Percentiles rank a stretch among this genome's conserved stretches.
These are phyloP conservation scores for Scyliorhinus canicula DNA, from an alignment of 2,797 vertebrate species.

Conservation along the genomic window DNA sequence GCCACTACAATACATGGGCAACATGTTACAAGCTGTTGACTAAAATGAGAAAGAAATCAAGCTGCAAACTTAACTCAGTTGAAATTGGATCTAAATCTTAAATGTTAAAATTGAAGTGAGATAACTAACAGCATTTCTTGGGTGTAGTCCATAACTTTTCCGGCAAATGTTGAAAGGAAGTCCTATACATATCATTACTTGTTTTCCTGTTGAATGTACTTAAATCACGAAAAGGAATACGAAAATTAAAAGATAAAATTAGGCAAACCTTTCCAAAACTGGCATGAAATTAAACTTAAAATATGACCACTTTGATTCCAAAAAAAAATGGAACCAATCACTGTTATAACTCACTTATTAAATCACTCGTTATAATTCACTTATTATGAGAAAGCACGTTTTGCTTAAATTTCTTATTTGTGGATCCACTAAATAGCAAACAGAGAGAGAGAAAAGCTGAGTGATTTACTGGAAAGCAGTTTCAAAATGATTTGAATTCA, in stretches of 20 bases:
- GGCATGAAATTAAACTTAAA: background rate
- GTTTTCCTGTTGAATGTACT: background rate
- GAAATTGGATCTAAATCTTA: background rate
- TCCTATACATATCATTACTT: background rate
- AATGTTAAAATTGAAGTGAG: background rate
- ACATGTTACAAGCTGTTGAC: background rate
- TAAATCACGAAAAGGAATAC: background rate
- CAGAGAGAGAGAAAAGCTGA: background rate
- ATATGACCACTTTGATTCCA: background rate
- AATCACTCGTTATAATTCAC: background rate
- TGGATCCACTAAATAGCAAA: background rate
- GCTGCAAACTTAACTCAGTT: background rate
- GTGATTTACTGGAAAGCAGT: background rate
- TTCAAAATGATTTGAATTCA: background rate
- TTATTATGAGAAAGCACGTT: background rate
- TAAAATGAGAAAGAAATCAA: background rate
- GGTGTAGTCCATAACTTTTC: background rate
- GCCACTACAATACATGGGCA: background rate
- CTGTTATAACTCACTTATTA: background rate
- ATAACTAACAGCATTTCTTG: background rate
- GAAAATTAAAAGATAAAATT: background rate
- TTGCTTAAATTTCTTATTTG: background rate
- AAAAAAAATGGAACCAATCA: background rate
- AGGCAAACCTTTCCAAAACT: background rate
- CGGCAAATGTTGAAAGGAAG: background rate